phyloP scores from a whole-genome alignment of 2,797 vertebrate species.

The Pampus argenteus region DNA sequence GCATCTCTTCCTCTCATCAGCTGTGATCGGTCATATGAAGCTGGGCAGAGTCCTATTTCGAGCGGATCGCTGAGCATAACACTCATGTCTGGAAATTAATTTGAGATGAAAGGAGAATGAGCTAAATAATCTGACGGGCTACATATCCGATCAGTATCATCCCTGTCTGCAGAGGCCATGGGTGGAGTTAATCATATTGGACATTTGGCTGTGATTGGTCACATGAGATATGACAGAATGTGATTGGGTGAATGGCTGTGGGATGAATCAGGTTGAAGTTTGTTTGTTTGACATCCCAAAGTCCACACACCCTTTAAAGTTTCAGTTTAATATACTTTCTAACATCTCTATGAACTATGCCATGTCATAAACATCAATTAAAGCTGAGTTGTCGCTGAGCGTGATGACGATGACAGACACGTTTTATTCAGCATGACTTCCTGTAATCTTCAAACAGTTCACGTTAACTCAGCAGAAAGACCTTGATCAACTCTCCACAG shows the following conservation, averaged over 20 bases:
- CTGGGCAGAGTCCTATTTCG: slow-evolving; percentile 6
- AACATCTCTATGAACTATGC: too few relatives aligned
- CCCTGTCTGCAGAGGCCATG: neutral
- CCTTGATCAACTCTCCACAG: neutral
- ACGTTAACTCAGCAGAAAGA: slow-evolving; percentile 20
- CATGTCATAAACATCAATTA: too few relatives aligned
- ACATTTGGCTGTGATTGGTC: slow-evolving; percentile 30
- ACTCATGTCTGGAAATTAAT: slow-evolving; percentile 9
- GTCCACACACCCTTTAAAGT: too few relatives aligned
- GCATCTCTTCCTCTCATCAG: slow-evolving; percentile 9
- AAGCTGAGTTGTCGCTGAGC: too few relatives aligned
- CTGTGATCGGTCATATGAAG: slow-evolving; percentile 9
- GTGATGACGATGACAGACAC: too few relatives aligned
- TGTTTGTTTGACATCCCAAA: neutral
- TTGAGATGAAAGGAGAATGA: slow-evolving; percentile 22
- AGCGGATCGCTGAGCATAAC: slow-evolving; percentile 1
- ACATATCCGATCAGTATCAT: slow-evolving; percentile 3
- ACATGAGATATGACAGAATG: slow-evolving; percentile 24
- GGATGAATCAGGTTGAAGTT: slow-evolving; percentile 2
- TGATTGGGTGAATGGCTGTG: slow-evolving; percentile 3
- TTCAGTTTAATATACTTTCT: too few relatives aligned
- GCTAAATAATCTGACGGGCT: slow-evolving; percentile 20
- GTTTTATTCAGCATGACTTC: too few relatives aligned
- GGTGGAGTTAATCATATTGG: slow-evolving; percentile 25
- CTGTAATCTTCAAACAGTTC: slow-evolving; percentile 20